phyloP scores from a whole-genome alignment of 1,140 invertebrate species.

The Hyles vespertilio region DNA sequence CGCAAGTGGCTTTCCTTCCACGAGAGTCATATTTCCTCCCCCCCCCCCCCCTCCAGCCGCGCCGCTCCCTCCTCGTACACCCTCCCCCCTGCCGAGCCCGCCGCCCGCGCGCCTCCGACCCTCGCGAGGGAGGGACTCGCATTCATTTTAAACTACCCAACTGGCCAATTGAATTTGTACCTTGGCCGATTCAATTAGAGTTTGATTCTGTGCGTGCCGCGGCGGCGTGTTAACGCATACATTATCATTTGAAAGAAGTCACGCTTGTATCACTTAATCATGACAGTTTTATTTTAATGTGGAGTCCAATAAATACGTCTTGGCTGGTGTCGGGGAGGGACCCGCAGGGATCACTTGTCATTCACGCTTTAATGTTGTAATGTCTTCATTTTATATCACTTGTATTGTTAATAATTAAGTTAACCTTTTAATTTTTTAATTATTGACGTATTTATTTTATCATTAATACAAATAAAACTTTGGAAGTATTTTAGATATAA shows the following conservation, averaged over 20 bases:
- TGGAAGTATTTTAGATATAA: too few species aligned
- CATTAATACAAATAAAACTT: too few species aligned
- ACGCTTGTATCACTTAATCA: slow-evolving; percentile 17
- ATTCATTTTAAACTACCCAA: slow-evolving; percentile 17
- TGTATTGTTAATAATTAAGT: too few species aligned
- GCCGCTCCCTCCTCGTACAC: neutral
- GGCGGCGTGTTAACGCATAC: slow-evolving; percentile 39
- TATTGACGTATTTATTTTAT: too few species aligned
- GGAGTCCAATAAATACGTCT: neutral
- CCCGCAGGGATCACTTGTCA: neutral
- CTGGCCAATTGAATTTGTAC: slow-evolving; percentile 14
- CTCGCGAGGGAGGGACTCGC: slow-evolving; percentile 22
- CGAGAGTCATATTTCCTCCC: slow-evolving; percentile 28
- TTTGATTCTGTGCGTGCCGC: neutral
- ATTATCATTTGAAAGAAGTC: slow-evolving; percentile 33
- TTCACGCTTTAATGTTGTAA: too few species aligned
- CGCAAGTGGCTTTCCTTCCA: slow-evolving; percentile 44
- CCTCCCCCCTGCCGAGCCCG: too few species aligned
- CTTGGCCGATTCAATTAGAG: slow-evolving; percentile 13
- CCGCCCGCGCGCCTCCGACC: neutral
- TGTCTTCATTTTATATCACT: too few species aligned
- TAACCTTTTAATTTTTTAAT: too few species aligned
- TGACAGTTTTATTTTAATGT: neutral
- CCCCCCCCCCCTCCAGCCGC: neutral
- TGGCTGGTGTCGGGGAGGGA: neutral